Conservation (phyloP, 2,797 vertebrate genomes). For the Notamacropus eugenii region DNA sequence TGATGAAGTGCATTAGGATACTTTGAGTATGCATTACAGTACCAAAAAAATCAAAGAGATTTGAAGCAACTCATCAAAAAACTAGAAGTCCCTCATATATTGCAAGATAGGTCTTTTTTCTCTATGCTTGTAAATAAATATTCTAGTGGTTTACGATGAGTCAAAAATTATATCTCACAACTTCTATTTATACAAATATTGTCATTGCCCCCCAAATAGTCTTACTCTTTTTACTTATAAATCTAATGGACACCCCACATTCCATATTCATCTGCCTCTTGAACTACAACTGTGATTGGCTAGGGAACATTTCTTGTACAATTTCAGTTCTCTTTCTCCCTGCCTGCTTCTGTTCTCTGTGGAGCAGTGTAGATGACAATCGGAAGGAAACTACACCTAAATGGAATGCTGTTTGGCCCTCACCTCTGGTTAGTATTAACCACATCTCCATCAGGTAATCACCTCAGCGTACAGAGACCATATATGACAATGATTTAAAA, state of each 20-base stretch:
- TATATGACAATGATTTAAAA: conserved; percentile 75
- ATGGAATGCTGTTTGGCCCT: not conserved
- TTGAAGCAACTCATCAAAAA: conserved; percentile 63
- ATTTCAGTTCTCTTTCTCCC: conserved; percentile 67
- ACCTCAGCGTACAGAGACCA: conserved; percentile 75
- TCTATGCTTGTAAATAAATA: conserved; percentile 70
- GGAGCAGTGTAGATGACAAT: conserved; percentile 66
- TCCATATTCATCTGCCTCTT: conserved; percentile 83
- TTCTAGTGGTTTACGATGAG: conserved; percentile 70
- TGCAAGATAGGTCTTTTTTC: conserved; percentile 71
- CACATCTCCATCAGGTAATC: conserved; percentile 69
- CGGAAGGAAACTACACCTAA: not conserved
- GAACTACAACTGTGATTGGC: conserved; percentile 40
- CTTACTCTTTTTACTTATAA: conserved; percentile 79
- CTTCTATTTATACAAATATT: conserved; percentile 88
- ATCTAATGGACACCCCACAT: conserved; percentile 79
- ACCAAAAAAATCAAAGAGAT: conserved; percentile 68
- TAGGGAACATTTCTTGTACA: conserved; percentile 47
- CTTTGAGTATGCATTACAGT: not conserved
- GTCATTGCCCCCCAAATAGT: conserved; percentile 80
- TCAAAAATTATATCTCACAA: conserved; percentile 82
- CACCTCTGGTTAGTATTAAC: conserved; percentile 78
- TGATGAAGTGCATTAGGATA: not conserved
- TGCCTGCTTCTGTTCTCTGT: conserved; percentile 62
- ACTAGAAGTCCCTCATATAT: not conserved